Percentiles rank a stretch among this genome's conserved stretches.
These are phyloP conservation scores for Mactra quadrangularis DNA, from an alignment of 1,140 invertebrate species.

Conservation along the genomic window DNA sequence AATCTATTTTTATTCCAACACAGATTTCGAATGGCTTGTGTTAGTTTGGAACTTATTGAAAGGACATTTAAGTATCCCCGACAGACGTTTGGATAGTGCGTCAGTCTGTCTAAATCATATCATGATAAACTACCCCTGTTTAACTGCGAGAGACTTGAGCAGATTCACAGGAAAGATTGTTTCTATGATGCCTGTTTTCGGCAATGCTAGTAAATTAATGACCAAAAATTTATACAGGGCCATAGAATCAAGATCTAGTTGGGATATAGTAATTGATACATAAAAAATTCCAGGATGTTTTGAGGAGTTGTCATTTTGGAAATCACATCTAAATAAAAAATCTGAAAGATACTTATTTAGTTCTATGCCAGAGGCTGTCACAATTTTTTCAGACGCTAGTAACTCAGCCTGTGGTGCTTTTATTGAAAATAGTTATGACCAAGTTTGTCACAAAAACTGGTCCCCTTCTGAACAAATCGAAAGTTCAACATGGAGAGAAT, in stretches of 20 bases:
- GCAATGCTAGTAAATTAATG: constrained; percentile 14
- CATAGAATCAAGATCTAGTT: no score
- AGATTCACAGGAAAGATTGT: neutral
- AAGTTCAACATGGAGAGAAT: constrained; percentile 12
- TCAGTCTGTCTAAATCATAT: no score
- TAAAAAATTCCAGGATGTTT: neutral
- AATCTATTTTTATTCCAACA: no score
- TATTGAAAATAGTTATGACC: neutral
- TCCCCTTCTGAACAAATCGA: constrained; percentile 1
- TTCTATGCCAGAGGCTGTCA: no score
- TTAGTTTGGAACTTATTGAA: no score
- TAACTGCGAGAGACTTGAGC: no score
- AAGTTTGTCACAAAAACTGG: constrained; percentile 13
- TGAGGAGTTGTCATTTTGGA: neutral
- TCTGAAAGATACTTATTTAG: neutral
- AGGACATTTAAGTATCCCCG: no score
- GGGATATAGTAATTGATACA: neutral
- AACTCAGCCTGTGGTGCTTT: constrained; percentile 9
- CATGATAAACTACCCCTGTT: no score
- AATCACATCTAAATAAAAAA: neutral
- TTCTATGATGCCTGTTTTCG: constrained; percentile 10
- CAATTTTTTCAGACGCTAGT: constrained; percentile 21
- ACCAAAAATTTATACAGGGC: constrained; percentile 20
- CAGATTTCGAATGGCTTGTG: no score
- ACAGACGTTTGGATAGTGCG: no score